Evolutionary conservation across 2,797 vertebrate species (phyloP), one percentile per base, ranked within the genome.

Genomic region (Loris lydekkerianus): DNA sequence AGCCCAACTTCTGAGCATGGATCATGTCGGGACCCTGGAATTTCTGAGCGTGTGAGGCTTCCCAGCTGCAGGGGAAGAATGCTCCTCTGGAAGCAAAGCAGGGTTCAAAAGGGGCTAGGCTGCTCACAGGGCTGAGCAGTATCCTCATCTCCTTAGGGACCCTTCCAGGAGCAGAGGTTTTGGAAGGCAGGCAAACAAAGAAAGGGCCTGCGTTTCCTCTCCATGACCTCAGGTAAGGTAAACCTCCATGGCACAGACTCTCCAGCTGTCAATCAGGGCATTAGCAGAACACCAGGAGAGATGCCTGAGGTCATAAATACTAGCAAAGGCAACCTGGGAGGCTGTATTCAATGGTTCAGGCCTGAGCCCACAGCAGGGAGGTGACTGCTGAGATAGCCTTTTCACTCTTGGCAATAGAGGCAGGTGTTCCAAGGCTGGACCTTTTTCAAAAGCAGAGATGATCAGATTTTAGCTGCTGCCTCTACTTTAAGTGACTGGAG

Each of bases 1-100:
- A 9, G 86, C 86, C 96, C 92, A 95, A 65, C 77, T 89, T 80
- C 89, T 73, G 49, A 60, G 34, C 37, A 5, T 3, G 77, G 69
- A 72, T 73, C 91, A 20, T 58, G 9, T 91, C 2, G 34, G 23
- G n/a, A 29, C 72, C 25, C 53, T 92, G 83, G 88, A 92, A 93
- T 81, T 81, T 97, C 89, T 86, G 82, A 95, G 80, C 0, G 0
- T 43, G 10, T 11, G 86, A 96, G 67, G 72, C 53, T 93, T 96
- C 86, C 46, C 83, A 87, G 97, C 91, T 78, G 70, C 21, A 75
- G 63, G 15, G 31, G 37, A 78, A n/a, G 73, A 80, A 46, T 10
- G 15, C n/a, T n/a, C 31, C 34, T 31, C 80, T 46, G 77, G 83
- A 75, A 53, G 7, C n/a, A 14, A 0, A 20, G 0, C 17, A 2